These are phyloP conservation scores for Pinna nobilis DNA, from an alignment of 1,140 invertebrate genomes.

Conservation along the genomic window DNA sequence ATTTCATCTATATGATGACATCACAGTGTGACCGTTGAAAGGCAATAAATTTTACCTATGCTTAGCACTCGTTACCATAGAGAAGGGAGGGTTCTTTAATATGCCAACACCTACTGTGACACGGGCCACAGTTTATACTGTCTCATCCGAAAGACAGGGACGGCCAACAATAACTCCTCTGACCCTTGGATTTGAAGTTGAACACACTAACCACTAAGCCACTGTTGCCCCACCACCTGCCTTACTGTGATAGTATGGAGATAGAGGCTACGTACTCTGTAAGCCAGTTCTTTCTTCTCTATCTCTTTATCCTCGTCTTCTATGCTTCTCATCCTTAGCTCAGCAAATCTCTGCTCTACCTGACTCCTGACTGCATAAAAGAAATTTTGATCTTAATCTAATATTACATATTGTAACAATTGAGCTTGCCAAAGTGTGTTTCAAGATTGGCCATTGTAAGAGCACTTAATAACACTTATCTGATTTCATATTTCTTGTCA, in stretches of 20 bases:
- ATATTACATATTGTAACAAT: not conserved
- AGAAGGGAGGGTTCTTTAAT: no score
- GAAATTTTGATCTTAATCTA: not conserved
- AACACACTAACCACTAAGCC: no score
- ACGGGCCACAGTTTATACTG: no score
- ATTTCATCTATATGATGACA: no score
- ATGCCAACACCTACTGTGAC: no score
- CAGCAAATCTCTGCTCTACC: constrained; percentile 45
- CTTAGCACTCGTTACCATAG: no score
- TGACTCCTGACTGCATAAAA: constrained; percentile 36
- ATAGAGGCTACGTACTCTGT: constrained; percentile 26
- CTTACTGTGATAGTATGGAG: constrained; percentile 15
- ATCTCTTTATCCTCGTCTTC: constrained; percentile 40
- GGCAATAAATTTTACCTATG: no score
- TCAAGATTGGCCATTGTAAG: not conserved
- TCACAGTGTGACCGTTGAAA: no score
- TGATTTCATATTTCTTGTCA: not conserved
- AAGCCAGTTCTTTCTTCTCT: constrained; percentile 36
- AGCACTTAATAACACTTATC: not conserved
- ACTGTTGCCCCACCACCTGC: constrained; percentile 32
- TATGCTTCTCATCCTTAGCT: constrained; percentile 35
- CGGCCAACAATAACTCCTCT: constrained; percentile 22
- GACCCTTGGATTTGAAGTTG: constrained; percentile 10
- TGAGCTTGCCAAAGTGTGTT: not conserved
- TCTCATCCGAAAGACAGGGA: no score